A percentile compares a stretch with the other conserved stretches of the same genome.
Evolutionary conservation across 1,140 invertebrate genomes (phyloP).

Genomic region (Lordiphosa collinella): DNA sequence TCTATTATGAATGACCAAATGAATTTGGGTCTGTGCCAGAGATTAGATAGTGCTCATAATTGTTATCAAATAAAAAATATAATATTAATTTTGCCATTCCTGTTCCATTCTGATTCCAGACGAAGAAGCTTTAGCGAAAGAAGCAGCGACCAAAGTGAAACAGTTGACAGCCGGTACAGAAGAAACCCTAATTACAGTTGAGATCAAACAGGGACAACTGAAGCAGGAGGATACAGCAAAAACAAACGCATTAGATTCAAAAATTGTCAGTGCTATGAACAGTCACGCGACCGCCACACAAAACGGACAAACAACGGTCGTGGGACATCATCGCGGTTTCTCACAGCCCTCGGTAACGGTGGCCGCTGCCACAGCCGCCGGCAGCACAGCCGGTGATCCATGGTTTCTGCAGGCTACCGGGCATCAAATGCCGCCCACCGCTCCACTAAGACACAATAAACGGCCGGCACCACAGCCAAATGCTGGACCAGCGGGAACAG

Average conservation of each 20-base stretch:
- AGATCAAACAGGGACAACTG: conserved; percentile 56
- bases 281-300: conserved; percentile 78
- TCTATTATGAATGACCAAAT: not conserved
- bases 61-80: too few relatives aligned
- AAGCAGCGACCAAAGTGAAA: conserved; percentile 8
- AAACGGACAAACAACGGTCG: conserved; percentile 78
- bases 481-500: conserved; percentile 25
- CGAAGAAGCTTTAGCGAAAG: conserved; percentile 45
- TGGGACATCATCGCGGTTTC: conserved; percentile 79
- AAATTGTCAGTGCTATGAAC: conserved; percentile 52
- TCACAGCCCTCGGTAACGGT: conserved; percentile 75
- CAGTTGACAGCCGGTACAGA: conserved; percentile 11
- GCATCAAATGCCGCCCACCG: conserved; percentile 79
- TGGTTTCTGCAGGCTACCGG: conserved; percentile 79
- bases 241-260: not conserved
- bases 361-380: conserved; percentile 39
- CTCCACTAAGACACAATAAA: conserved; percentile 77
- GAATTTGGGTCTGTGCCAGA: not conserved
- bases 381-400: conserved; percentile 75
- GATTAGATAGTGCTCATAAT: not conserved
- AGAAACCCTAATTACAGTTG: conserved; percentile 53
- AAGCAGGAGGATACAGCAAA: conserved; percentile 15
- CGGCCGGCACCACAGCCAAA: conserved; percentile 76
- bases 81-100: not conserved
- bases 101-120: conserved; percentile 23